phyloP scores from a whole-genome alignment of 2,888 invertebrate genomes.

The Machimus atricapillus region DNA sequence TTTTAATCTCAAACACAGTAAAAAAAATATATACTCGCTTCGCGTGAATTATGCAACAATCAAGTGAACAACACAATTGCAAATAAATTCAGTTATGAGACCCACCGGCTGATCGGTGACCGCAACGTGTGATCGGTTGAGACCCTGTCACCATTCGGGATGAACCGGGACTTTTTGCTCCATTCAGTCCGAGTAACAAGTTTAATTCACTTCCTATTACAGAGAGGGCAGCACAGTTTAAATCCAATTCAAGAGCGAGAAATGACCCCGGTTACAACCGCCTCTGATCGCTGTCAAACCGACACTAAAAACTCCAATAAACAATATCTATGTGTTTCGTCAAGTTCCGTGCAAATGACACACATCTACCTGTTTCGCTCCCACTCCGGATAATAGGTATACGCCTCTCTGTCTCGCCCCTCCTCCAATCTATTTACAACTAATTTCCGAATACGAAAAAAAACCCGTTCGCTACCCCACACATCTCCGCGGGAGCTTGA shows the following conservation, averaged over 20 bases:
- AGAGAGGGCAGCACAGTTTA: neutral
- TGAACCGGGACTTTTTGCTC: neutral
- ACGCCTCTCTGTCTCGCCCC: neutral
- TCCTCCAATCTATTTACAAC: neutral
- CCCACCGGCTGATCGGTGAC: neutral
- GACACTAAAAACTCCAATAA: slow-evolving; percentile 49
- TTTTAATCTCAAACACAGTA: neutral
- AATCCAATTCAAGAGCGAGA: neutral
- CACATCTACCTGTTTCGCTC: neutral
- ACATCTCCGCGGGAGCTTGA: neutral
- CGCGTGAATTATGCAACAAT: neutral
- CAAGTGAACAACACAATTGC: neutral
- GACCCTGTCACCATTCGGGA: neutral
- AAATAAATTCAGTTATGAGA: neutral
- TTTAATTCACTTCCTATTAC: neutral
- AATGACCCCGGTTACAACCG: slow-evolving; percentile 46
- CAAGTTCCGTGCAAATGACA: slow-evolving; percentile 9
- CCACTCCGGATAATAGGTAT: neutral
- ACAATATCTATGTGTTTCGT: slow-evolving; percentile 41
- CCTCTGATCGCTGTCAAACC: slow-evolving; percentile 51
- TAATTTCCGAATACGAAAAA: slow-evolving; percentile 19
- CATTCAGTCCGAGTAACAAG: neutral
- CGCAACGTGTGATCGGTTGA: neutral
- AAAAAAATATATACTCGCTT: neutral
- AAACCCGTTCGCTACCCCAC: neutral